These are phyloP conservation scores for Xenopus borealis DNA, from an alignment of 2,113 vertebrate genomes.

Conservation along the genomic window DNA sequence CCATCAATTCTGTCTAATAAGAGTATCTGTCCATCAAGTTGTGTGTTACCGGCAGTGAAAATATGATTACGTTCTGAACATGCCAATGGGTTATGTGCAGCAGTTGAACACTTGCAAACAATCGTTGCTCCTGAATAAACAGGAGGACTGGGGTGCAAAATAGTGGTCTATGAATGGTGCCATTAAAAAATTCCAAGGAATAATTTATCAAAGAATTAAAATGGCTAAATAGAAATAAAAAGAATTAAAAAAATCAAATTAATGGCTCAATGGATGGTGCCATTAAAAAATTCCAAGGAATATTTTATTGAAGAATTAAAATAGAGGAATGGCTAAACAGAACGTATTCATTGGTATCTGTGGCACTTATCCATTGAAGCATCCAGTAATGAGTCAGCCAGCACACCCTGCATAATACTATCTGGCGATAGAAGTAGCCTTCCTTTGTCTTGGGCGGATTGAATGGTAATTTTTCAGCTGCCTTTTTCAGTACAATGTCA, in stretches of 20 bases:
- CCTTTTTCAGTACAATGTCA: conserved; percentile 73
- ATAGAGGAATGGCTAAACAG: not conserved
- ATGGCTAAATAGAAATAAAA: too few species aligned
- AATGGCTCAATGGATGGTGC: too few species aligned
- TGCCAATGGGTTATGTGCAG: too few species aligned
- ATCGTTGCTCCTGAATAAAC: too few species aligned
- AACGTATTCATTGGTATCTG: conserved; percentile 56
- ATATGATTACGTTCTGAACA: too few species aligned
- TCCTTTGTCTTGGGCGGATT: conserved; percentile 85
- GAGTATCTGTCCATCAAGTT: conserved; percentile 14
- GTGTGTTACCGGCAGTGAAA: too few species aligned
- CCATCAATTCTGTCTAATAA: conserved; percentile 3
- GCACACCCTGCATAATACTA: conserved; percentile 71
- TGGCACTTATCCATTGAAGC: conserved; percentile 83
- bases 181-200: too few species aligned
- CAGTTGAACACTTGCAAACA: too few species aligned
- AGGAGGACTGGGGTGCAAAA: too few species aligned
- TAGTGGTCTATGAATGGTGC: too few species aligned
- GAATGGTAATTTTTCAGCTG: conserved; percentile 71
- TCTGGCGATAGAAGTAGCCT: conserved; percentile 79
- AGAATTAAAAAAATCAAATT: too few species aligned
- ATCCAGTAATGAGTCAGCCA: conserved; percentile 86
- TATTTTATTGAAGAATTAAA: not conserved
- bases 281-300: not conserved
- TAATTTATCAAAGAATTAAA: too few species aligned